phyloP scores from a whole-genome alignment of 2,113 vertebrate genomes.

The Donacobius atricapilla region DNA sequence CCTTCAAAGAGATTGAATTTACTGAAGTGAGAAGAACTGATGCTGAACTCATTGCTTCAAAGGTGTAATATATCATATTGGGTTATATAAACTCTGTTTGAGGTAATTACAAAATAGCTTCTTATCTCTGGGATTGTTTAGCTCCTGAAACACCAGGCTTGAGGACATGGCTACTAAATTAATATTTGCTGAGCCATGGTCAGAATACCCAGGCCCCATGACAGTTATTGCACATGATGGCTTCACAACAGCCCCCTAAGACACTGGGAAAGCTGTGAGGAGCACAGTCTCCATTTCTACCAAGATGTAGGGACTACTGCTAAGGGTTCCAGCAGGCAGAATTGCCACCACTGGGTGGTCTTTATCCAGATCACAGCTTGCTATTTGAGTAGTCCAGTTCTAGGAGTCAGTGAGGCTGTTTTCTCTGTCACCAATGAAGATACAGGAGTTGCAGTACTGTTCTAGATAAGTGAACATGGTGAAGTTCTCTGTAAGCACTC shows the following conservation, averaged over 20 bases:
- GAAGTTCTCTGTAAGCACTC: background rate
- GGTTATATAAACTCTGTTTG: slow-evolving; percentile 25
- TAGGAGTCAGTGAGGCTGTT: background rate
- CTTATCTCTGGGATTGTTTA: background rate
- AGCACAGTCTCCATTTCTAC: background rate
- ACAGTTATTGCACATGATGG: background rate
- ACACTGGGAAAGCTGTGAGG: background rate
- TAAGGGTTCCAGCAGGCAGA: background rate
- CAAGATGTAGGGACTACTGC: fast-evolving
- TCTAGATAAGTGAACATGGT: background rate
- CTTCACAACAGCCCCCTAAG: background rate
- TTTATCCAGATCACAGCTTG: background rate
- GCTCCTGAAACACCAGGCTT: background rate
- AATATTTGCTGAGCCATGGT: background rate
- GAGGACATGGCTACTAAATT: background rate
- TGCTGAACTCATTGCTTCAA: slow-evolving; percentile 13
- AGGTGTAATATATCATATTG: background rate
- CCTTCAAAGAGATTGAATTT: slow-evolving; percentile 9
- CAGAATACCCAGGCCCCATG: background rate
- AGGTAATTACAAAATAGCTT: background rate
- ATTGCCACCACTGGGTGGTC: background rate
- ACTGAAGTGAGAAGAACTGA: slow-evolving; percentile 7
- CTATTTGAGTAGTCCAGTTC: background rate
- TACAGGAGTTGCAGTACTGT: background rate
- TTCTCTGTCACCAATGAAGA: background rate